Base-by-base conservation (phyloP, 2,113 vertebrate species). In the Mirza zaza region DNA sequence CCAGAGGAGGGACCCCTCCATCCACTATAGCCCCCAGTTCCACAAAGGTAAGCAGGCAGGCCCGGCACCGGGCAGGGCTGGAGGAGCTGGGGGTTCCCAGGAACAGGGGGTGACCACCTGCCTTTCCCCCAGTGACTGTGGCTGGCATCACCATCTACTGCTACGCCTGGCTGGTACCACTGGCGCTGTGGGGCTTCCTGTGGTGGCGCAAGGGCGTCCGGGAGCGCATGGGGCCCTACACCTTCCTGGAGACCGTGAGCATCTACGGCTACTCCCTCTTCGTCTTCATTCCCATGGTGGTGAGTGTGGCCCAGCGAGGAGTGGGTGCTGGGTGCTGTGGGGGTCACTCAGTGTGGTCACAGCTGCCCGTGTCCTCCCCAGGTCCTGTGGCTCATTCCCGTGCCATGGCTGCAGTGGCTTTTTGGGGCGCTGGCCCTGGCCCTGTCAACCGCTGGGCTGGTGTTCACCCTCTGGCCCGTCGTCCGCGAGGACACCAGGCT, bases 181-280 rank as follows among this genome's bases (percentile, higher is more conserved):
- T 99, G 20, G 98, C 93, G 0, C 88, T 99, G 20, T 99, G 99
- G 99, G 99, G 99, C 8, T 99, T 99, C 96, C 97, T 99, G 82
- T 98, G 97, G 59, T 99, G 99, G 99, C 98, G 99, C n/a, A 98
- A 98, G 90, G 97, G 98, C 0, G 4, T 94, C 2, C 98, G 98
- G 71, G 97, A 98, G 59, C 98, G 97, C 59, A 45, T 98, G 4
- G 98, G 98, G n/a, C 97, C 98, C 2, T 99, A 99, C 76, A 99
- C 99, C 57, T 99, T 99, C 96, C 97, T 99, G 97, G 99, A 99
- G 98, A 99, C 99, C 0, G 99, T 99, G 97, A 99, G 99, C 1
- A 96, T 99, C 95, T 99, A 99, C 0, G 99, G 99, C 71, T 99
- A 99, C 97, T 99, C 99, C 9, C 99, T 99, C 39, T 99, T 99